Percentiles rank a stretch among this genome's conserved stretches.
phyloP scores from a whole-genome alignment of 2,888 invertebrate species.

The Imbricaverruca yamaguchii region DNA sequence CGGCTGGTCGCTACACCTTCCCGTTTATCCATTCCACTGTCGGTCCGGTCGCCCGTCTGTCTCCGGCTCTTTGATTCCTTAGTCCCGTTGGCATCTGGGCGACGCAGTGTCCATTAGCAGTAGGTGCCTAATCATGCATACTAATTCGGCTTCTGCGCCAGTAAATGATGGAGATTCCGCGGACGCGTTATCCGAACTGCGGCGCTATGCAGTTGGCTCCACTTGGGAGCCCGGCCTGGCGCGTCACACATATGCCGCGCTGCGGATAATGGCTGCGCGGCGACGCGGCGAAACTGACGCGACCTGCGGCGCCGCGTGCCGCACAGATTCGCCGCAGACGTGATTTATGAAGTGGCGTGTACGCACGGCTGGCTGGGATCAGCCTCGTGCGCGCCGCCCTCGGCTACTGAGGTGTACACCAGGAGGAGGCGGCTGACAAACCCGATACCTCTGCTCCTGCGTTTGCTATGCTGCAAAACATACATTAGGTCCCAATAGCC shows the following conservation, averaged over 20 bases:
- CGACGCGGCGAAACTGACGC: not conserved
- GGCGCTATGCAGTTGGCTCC: constrained; percentile 5
- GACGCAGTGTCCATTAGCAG: not conserved
- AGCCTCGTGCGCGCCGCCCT: too few species aligned
- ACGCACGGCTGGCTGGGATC: not conserved
- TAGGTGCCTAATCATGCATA: not conserved
- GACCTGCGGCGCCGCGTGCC: not conserved
- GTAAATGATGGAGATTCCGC: not conserved
- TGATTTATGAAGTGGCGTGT: not conserved
- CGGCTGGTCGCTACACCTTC: too few species aligned
- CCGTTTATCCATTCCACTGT: too few species aligned
- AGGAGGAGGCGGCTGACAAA: too few species aligned
- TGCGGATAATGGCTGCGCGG: not conserved
- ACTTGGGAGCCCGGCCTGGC: not conserved
- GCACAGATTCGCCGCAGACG: not conserved
- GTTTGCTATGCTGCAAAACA: too few species aligned
- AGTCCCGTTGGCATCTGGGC: too few species aligned
- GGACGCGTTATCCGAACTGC: not conserved
- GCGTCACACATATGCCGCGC: not conserved
- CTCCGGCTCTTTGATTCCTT: too few species aligned
- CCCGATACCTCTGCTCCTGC: too few species aligned
- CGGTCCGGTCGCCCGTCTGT: too few species aligned
- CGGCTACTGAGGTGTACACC: too few species aligned
- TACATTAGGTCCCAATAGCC: too few species aligned
- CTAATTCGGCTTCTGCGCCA: not conserved